Evolutionary conservation across 2,888 invertebrate genomes (phyloP), one percentile per base, ranked within the genome.

Genomic region (Epiblema foenella): DNA sequence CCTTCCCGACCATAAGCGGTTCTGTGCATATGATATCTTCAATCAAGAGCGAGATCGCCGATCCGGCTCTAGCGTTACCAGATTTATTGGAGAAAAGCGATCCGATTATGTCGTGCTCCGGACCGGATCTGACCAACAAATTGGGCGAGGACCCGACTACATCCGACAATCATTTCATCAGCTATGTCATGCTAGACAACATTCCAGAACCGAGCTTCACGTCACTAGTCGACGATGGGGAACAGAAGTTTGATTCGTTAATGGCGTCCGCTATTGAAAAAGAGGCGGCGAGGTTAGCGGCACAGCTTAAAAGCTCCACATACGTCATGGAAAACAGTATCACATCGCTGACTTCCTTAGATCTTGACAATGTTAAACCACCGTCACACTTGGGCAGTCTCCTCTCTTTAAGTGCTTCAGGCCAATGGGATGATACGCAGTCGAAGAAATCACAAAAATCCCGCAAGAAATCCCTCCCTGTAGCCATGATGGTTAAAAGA

Each of bases 1-100:
- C 97, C 0, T 97, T 97, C 85, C 97, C 97, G 0, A 97, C 96
- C 63, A 95, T 97, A 68, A 97, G 97, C 76, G 95, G 96, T 42
- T 96, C 96, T 46, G 95, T 95, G 0, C 97, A 97, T 0, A 91
- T 96, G 79, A 94, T 96, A 2, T 94, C 95, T 0, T 96, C 97
- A 0, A 94, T 96, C 72, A 94, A 94, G 68, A 95, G 95, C 77
- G 95, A 96, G 76, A 85, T 88, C 3, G 89, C 85, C 1, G 92
- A 94, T 68, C 82, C 86, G 37, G 85, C 78, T 4, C 74, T 79
- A 60, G 82, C 85, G 0, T 75, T 94, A 0, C 94, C 94, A 0
- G 94, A 94, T 73, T 73, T 94, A 3, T 78, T 93, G 0, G 94
- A 93, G 71, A 91, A 89, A 68, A 89, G 90, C 68, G 90, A 86